Conservation (phyloP, 1,140 invertebrate genomes). For the Episyrphus balteatus region DNA sequence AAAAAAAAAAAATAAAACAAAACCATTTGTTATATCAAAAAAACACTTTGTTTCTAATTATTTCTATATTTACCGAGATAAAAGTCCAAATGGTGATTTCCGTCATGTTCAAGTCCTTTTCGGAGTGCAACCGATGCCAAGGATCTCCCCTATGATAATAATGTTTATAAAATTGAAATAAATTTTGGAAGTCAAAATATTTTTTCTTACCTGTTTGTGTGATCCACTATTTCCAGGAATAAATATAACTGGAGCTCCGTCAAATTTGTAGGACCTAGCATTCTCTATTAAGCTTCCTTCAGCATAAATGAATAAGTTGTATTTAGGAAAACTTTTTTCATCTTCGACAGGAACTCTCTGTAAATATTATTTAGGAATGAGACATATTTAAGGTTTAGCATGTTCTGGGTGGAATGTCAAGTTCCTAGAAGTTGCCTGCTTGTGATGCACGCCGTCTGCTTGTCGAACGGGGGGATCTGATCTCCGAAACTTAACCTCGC, state of each 20-base stretch:
- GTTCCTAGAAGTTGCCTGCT: background rate
- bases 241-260: conserved; percentile 83
- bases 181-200: background rate
- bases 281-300: conserved; percentile 65
- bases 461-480: background rate
- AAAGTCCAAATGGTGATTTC: conserved; percentile 66
- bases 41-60: background rate
- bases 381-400: no score
- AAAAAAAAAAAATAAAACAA: conserved; percentile 6
- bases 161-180: conserved; percentile 4
- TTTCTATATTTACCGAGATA: conserved; percentile 48
- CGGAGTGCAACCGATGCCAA: conserved; percentile 77
- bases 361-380: no score
- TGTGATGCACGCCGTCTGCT: background rate
- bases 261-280: conserved; percentile 59
- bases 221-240: conserved; percentile 88
- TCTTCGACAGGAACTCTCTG: conserved; percentile 55
- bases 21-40: background rate
- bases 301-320: conserved; percentile 79
- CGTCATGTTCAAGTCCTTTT: conserved; percentile 46
- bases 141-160: conserved; percentile 56
- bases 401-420: background rate
- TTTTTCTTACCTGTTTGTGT: conserved; percentile 59
- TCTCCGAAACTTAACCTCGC: background rate
- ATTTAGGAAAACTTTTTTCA: conserved; percentile 56